Evolutionary conservation across 2,888 invertebrate species (phyloP).

Genomic region (Diplazon laetatorius): DNA sequence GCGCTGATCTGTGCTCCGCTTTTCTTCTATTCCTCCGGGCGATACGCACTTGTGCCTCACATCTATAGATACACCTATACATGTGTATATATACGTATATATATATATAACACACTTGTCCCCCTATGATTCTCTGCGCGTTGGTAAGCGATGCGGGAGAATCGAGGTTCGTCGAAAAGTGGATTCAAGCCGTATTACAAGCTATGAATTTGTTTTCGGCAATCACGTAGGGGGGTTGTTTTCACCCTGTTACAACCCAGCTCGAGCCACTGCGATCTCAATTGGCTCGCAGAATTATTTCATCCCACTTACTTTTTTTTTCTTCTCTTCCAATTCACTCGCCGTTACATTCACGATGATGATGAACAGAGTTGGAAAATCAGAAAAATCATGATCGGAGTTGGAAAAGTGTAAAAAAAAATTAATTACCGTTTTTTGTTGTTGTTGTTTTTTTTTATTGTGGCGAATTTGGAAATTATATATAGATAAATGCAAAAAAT

Average conservation of each 20-base stretch:
- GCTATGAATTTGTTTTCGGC: slow-evolving; percentile 23
- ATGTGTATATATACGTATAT: too few species aligned
- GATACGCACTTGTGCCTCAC: slow-evolving; percentile 29
- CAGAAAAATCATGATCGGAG: neutral
- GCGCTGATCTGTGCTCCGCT: slow-evolving; percentile 53
- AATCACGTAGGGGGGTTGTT: slow-evolving; percentile 27
- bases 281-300: neutral
- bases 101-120: slow-evolving; percentile 23
- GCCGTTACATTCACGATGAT: neutral
- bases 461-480: neutral
- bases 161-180: slow-evolving; percentile 38
- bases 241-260: neutral
- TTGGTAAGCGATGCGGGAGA: slow-evolving; percentile 21
- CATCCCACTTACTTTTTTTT: too few species aligned
- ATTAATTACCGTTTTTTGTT: too few species aligned
- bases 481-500: slow-evolving; percentile 82
- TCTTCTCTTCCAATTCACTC: too few species aligned
- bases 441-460: too few species aligned
- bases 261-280: neutral
- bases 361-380: neutral
- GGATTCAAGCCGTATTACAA: slow-evolving; percentile 38
- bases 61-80: too few species aligned
- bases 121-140: slow-evolving; percentile 13
- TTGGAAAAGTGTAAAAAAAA: neutral
- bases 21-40: slow-evolving; percentile 44